These are phyloP conservation scores for Spilogale gracilis DNA, from an alignment of 2,113 vertebrate genomes.

Conservation along the genomic window DNA sequence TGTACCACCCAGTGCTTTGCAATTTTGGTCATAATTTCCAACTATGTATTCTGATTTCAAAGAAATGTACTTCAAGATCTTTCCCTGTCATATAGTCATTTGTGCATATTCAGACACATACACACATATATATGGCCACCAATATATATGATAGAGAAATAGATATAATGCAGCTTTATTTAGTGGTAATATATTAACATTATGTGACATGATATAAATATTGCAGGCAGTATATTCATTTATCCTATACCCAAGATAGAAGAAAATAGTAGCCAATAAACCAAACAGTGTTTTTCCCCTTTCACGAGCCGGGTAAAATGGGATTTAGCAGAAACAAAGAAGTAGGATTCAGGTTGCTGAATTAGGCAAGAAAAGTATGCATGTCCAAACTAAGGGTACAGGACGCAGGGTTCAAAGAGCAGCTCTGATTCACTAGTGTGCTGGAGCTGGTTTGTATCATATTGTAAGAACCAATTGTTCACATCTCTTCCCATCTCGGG, in stretches of 20 bases:
- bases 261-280: background rate
- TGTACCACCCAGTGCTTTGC: background rate
- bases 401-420: background rate
- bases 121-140: background rate
- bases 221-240: background rate
- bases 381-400: background rate
- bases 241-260: background rate
- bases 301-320: background rate
- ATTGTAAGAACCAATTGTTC: background rate
- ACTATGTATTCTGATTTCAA: background rate
- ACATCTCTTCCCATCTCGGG: background rate
- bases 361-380: background rate
- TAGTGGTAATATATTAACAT: background rate
- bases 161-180: background rate
- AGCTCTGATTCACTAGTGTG: background rate
- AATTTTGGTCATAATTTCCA: background rate
- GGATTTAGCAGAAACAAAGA: background rate
- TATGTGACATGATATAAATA: background rate
- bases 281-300: background rate
- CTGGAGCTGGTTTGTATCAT: background rate
- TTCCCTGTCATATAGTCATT: background rate
- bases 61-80: background rate
- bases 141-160: background rate
- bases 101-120: accelerated
- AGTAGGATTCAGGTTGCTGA: background rate